Percentiles rank a stretch among this genome's conserved stretches.
Evolutionary conservation across 2,888 invertebrate genomes (phyloP).

Genomic region (Leptopilina myrica): DNA sequence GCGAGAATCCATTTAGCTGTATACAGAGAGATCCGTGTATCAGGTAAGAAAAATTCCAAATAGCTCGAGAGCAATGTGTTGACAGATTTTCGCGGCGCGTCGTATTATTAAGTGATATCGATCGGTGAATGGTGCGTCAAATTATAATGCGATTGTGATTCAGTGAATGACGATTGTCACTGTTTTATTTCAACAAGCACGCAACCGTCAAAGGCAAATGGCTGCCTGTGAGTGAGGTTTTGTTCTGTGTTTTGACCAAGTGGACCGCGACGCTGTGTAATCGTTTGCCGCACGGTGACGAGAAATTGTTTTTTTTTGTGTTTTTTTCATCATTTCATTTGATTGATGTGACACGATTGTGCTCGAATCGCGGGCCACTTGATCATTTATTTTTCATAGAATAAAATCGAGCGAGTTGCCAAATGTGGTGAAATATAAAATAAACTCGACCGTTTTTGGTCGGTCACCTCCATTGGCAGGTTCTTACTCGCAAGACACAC

Average conservation of each 20-base stretch:
- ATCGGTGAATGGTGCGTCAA: constrained; percentile 25
- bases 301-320: too few species aligned
- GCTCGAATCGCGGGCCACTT: too few species aligned
- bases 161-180: constrained; percentile 64
- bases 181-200: constrained; percentile 66
- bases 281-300: too few species aligned
- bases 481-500: too few species aligned
- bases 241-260: constrained; percentile 50
- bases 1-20: constrained; percentile 80
- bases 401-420: background rate
- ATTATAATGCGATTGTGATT: constrained; percentile 54
- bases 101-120: constrained; percentile 15
- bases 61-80: constrained; percentile 78
- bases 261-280: constrained; percentile 4
- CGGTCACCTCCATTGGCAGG: constrained; percentile 19
- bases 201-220: constrained; percentile 72
- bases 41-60: constrained; percentile 80
- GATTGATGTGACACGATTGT: too few species aligned
- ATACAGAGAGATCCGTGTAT: constrained; percentile 74
- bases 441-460: constrained; percentile 32
- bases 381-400: too few species aligned
- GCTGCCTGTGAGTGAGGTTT: constrained; percentile 63
- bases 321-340: too few species aligned
- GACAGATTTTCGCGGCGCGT: constrained; percentile 74
- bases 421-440: background rate